phyloP scores from a whole-genome alignment of 2,797 vertebrate genomes.

The Spea hammondii region DNA sequence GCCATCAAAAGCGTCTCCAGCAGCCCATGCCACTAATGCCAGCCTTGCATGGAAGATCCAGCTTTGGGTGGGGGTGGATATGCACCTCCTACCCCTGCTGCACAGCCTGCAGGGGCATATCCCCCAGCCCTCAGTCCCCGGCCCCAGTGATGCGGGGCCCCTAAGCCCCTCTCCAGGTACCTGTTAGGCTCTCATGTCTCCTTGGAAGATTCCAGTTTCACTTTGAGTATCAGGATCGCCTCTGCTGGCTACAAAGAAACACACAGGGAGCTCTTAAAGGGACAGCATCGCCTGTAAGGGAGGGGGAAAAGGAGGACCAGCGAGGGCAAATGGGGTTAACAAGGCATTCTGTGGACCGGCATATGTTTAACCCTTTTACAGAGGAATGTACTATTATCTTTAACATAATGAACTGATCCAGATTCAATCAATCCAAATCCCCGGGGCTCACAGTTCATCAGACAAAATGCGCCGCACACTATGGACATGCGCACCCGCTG shows the following conservation, averaged over 20 bases:
- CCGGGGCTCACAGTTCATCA: no score
- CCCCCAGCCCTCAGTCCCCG: neutral
- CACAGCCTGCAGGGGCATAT: neutral
- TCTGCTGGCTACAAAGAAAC: conserved; percentile 27
- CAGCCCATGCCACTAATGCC: neutral
- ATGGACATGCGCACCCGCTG: no score
- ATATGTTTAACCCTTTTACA: no score
- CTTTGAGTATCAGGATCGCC: conserved; percentile 27
- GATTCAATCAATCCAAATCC: no score
- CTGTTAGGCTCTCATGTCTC: conserved; percentile 54
- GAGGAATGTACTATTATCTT: no score
- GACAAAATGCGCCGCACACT: no score
- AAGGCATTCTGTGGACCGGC: no score
- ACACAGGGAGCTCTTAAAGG: conserved; percentile 53
- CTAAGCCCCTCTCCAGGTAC: conserved; percentile 52
- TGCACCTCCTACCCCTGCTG: neutral
- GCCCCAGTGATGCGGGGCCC: neutral
- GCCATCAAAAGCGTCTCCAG: neutral
- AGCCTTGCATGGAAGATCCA: neutral
- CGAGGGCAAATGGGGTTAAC: neutral
- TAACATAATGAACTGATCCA: no score
- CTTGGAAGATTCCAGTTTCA: conserved; percentile 42
- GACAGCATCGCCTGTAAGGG: neutral
- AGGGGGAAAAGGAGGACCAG: neutral
- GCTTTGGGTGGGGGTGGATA: neutral